phyloP scores from a whole-genome alignment of 2,888 invertebrate genomes.

The Amblyjoppa proteus region DNA sequence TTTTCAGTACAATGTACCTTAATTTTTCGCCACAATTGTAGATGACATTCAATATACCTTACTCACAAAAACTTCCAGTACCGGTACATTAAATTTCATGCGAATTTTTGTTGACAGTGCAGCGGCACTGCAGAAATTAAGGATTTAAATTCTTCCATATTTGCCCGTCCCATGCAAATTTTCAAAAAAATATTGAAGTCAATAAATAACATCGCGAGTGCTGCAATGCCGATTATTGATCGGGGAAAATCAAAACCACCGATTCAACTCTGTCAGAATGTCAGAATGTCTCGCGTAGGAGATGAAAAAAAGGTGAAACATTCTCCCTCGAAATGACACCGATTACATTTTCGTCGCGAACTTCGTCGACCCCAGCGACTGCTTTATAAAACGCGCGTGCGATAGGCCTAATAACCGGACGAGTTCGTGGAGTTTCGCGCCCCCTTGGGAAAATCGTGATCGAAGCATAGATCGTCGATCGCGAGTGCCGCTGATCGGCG shows the following conservation, averaged over 20 bases:
- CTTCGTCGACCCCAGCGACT: slow-evolving; percentile 40
- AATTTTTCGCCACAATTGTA: too few relatives aligned
- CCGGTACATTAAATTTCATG: too few relatives aligned
- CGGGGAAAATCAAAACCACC: slow-evolving; percentile 17
- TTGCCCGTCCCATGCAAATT: too few relatives aligned
- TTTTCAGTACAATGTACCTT: too few relatives aligned
- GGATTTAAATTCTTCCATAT: background rate
- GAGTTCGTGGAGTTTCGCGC: slow-evolving; percentile 30
- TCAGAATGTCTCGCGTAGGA: background rate
- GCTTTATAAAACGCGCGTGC: slow-evolving; percentile 48
- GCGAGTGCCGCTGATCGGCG: slow-evolving; percentile 25
- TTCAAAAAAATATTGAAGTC: background rate
- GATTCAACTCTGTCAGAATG: background rate
- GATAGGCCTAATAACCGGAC: slow-evolving; percentile 46
- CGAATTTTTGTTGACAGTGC: too few relatives aligned
- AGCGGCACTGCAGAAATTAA: background rate
- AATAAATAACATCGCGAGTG: slow-evolving; percentile 2
- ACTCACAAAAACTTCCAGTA: too few relatives aligned
- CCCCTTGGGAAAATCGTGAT: slow-evolving; percentile 56
- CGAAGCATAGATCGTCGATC: slow-evolving; percentile 37
- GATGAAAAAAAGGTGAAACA: slow-evolving; percentile 17
- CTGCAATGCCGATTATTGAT: background rate
- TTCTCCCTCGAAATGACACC: slow-evolving; percentile 33
- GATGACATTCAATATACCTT: too few relatives aligned
- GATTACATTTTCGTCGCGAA: slow-evolving; percentile 58